Evolutionary conservation across 2,888 invertebrate species (phyloP), one percentile per base, ranked within the genome.

Genomic region (Ametastegia equiseti): DNA sequence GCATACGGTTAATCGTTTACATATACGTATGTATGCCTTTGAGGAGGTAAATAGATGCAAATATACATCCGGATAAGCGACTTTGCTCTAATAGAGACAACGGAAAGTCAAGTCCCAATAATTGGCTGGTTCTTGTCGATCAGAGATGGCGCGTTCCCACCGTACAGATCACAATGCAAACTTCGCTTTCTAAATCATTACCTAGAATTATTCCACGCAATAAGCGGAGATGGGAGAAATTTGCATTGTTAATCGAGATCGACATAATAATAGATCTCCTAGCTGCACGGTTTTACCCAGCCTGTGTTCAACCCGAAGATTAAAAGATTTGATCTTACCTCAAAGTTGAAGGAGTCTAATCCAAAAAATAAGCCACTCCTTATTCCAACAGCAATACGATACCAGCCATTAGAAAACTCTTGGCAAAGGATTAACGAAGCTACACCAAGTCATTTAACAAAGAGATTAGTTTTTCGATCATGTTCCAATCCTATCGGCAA

Each of bases 191-290:
- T 89, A 89, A 89, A 88, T 87, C 87, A 87, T 88, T 84, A 85
- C 82, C 83, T 80, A 78, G 85, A 86, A 87, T 88, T 86, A 88
- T 88, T 88, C 86, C 85, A 84, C 84, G 86, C 87, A 87, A 83
- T 83, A 83, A 82, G 82, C 82, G 81, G 81, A 78, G 81, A 69
- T 77, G 80, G 67, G 78, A 77, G 77, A 85, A 85, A 89, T 88
- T 88, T 87, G 87, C 87, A 88, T 89, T 87, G 88, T 87, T 88
- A 88, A 89, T 89, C 89, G 87, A 84, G 86, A 88, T 88, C 84
- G 85, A 85, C 88, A 87, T 87, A 87, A 89, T 88, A 84, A 54
- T 54, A 75, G 75, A 75, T 50, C 57, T 54, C 13, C 36, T 27
- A n/a, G n/a, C 13, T 13, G 30, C 36, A 83, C 82, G 83, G 75